These are phyloP conservation scores for Pangasius larnaudii DNA, from an alignment of 2,797 vertebrate genomes.

Conservation along the genomic window DNA sequence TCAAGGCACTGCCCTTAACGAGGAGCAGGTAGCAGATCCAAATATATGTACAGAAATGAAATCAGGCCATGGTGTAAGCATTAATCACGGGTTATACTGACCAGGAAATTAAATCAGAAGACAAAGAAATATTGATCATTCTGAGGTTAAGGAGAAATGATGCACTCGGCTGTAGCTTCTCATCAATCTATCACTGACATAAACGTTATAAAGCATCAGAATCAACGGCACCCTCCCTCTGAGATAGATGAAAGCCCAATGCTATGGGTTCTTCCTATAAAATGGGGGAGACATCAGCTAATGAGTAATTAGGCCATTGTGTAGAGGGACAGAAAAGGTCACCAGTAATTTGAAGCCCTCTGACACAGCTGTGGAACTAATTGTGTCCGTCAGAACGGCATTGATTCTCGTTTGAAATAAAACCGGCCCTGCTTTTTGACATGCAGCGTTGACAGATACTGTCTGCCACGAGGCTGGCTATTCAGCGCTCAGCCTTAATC, in stretches of 20 bases:
- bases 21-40: constrained; percentile 33
- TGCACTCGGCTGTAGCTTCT: constrained; percentile 51
- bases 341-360: constrained; percentile 68
- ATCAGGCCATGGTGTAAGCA: constrained; percentile 45
- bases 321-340: constrained; percentile 70
- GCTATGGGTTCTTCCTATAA: constrained; percentile 51
- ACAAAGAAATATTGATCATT: constrained; percentile 52
- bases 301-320: constrained; percentile 69
- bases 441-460: constrained; percentile 69
- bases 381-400: constrained; percentile 68
- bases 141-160: constrained; percentile 48
- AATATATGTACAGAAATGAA: constrained; percentile 44
- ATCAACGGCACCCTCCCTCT: constrained; percentile 52
- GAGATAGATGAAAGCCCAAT: constrained; percentile 58
- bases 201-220: constrained; percentile 61
- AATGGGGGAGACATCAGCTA: constrained; percentile 65
- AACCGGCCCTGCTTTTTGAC: constrained; percentile 71
- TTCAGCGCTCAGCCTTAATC: constrained; percentile 53
- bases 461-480: constrained; percentile 60
- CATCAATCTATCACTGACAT: constrained; percentile 64
- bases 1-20: constrained; percentile 56
- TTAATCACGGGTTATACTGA: constrained; percentile 58
- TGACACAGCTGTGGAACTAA: constrained; percentile 74
- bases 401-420: constrained; percentile 75
- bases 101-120: constrained; percentile 62